These are phyloP conservation scores for Schizopygopsis pylzovi DNA, from an alignment of 2,797 vertebrate species.

Conservation along the genomic window DNA sequence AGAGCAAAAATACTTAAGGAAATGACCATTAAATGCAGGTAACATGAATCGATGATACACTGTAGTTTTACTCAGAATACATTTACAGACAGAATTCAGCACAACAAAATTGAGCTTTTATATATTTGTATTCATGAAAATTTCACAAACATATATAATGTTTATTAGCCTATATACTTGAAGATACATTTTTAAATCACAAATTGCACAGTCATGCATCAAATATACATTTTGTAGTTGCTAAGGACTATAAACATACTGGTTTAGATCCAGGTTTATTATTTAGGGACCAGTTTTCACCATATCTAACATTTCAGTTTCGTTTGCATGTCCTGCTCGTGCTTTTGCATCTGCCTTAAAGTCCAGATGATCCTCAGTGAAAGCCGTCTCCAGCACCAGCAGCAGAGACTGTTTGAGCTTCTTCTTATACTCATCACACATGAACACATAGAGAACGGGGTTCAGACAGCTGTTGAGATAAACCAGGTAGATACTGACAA, in stretches of 20 bases:
- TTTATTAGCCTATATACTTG: too few relatives aligned
- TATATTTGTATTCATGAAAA: background rate
- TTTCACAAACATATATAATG: background rate
- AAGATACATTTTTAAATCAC: background rate
- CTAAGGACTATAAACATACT: too few relatives aligned
- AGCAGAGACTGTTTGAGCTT: constrained; percentile 79
- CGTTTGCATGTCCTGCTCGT: background rate
- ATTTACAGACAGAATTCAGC: too few relatives aligned
- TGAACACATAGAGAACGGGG: constrained; percentile 10
- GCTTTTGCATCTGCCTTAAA: constrained; percentile 39
- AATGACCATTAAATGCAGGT: too few relatives aligned
- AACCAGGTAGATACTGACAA: fast-evolving
- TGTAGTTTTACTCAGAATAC: background rate
- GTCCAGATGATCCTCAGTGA: constrained; percentile 74
- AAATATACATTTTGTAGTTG: too few relatives aligned
- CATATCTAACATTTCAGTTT: background rate
- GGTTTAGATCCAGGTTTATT: too few relatives aligned
- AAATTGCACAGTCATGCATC: too few relatives aligned
- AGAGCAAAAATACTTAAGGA: too few relatives aligned
- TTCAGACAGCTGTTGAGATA: background rate
- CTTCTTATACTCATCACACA: constrained; percentile 65
- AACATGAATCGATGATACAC: background rate
- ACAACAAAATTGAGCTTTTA: background rate
- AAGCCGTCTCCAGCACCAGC: constrained; percentile 76
- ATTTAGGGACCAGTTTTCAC: too few relatives aligned